Evolutionary conservation across 2,113 vertebrate species (phyloP), one percentile per base, ranked within the genome.

Genomic region (Channa argus): DNA sequence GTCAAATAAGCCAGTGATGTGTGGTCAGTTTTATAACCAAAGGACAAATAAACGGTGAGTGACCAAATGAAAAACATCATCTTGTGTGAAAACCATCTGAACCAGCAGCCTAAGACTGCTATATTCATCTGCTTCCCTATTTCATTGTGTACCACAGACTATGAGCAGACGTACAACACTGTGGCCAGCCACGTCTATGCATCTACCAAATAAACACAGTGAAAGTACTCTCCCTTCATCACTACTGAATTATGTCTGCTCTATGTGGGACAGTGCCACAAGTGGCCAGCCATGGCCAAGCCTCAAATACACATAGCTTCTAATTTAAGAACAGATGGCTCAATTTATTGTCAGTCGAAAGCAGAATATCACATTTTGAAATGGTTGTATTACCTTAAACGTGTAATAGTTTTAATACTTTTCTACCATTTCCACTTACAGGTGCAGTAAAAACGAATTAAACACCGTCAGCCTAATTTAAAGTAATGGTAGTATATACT

Each of bases 181-280:
- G 53, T 55, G 49, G 53, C 50, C 46, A 53, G 34, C 24, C 49
- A 14, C 9, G 7, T 59, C 11, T 9, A 15, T 41, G n/a, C 33
- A 69, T 43, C 14, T 14, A 64, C 50, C 75, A 80, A 71, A 70
- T 76, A 71, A 77, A 66, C 60, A 55, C 45, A 74, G 34, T 33
- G 33, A n/a, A 59, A 45, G 45, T 14, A 37, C 41, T 50, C 33
- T 11, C 56, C n/a, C 15, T 50, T 54, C 47, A 58, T 37, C 58
- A 9, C 13, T 47, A 12, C 13, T 24, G 50, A 71, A 38, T 62
- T 65, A 34, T 55, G 44, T 53, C 56, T 58, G n/a, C 51, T 75
- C 52, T 62, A 47, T 67, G 39, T 53, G 43, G 52, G 60, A 13
- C 67, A 71, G 80, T 63, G 76, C 61, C 37, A 33, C 8, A 37